phyloP scores from a whole-genome alignment of 2,797 vertebrate genomes.

The Ctenopoma kingsleyae region DNA sequence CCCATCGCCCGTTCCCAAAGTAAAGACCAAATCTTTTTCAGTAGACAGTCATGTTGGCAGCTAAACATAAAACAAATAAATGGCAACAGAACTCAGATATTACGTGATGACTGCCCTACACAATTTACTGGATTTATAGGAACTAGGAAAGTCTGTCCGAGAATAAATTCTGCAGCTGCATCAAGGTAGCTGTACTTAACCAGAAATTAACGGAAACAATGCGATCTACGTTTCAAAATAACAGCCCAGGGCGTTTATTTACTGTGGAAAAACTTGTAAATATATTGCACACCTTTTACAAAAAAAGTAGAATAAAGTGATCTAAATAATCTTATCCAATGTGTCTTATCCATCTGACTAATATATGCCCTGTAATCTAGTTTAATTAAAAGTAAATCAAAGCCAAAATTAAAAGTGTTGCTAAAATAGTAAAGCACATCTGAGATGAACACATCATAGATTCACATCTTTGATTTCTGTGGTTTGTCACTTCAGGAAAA shows the following conservation, averaged over 20 bases:
- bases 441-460: neutral
- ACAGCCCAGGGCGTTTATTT: slow-evolving; percentile 15
- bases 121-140: neutral
- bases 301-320: neutral
- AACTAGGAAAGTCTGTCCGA: neutral
- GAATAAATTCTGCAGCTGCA: neutral
- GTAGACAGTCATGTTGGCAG: slow-evolving; percentile 6
- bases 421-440: neutral
- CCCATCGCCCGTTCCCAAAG: slow-evolving; percentile 63
- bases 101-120: neutral
- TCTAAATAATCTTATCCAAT: too few relatives aligned
- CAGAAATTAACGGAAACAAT: slow-evolving; percentile 35
- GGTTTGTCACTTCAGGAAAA: too few relatives aligned
- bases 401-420: neutral
- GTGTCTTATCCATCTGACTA: neutral
- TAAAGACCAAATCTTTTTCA: slow-evolving; percentile 40
- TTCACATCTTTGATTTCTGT: neutral
- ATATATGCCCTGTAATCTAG: neutral
- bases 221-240: slow-evolving; percentile 52
- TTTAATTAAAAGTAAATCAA: neutral
- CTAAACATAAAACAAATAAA: neutral
- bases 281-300: neutral
- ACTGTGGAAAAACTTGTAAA: neutral
- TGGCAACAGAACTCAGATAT: neutral
- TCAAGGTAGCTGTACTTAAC: slow-evolving; percentile 12